phyloP scores from a whole-genome alignment of 2,113 vertebrate species.

The Dicaeum eximium region DNA sequence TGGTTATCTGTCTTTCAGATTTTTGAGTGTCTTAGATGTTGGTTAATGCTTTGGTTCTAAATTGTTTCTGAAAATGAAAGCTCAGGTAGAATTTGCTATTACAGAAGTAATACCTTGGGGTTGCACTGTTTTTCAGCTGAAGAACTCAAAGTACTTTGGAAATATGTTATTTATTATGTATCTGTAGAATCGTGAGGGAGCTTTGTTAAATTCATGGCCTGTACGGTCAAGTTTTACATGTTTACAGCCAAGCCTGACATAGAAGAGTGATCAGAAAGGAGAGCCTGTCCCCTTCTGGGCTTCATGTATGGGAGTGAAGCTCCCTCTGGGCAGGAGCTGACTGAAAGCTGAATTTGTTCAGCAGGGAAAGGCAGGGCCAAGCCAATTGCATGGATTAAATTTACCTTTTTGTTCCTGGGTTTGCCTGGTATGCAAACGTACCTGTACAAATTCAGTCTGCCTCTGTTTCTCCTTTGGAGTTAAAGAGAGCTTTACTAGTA shows the following conservation, averaged over 20 bases:
- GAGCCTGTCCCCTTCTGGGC: fast-evolving
- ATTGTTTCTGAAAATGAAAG: not conserved
- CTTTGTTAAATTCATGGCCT: not conserved
- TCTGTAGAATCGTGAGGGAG: not conserved
- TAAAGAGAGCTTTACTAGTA: not conserved
- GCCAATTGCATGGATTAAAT: not conserved
- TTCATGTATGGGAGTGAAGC: not conserved
- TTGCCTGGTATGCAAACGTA: not conserved
- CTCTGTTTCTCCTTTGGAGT: not conserved
- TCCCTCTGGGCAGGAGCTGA: not conserved
- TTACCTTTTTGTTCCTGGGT: not conserved
- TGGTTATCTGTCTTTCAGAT: not conserved
- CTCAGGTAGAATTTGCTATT: not conserved
- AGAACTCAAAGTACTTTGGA: not conserved
- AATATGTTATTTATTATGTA: not conserved
- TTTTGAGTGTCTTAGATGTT: not conserved
- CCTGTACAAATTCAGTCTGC: not conserved
- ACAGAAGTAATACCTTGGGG: not conserved
- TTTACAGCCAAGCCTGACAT: not conserved
- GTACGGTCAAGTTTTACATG: not conserved
- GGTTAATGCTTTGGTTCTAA: not conserved
- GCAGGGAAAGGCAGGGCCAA: not conserved
- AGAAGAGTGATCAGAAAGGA: not conserved
- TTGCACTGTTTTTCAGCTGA: not conserved
- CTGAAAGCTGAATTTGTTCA: not conserved